These are phyloP conservation scores for Hippocampus barbouri DNA, from an alignment of 2,113 vertebrate species.

Conservation along the genomic window DNA sequence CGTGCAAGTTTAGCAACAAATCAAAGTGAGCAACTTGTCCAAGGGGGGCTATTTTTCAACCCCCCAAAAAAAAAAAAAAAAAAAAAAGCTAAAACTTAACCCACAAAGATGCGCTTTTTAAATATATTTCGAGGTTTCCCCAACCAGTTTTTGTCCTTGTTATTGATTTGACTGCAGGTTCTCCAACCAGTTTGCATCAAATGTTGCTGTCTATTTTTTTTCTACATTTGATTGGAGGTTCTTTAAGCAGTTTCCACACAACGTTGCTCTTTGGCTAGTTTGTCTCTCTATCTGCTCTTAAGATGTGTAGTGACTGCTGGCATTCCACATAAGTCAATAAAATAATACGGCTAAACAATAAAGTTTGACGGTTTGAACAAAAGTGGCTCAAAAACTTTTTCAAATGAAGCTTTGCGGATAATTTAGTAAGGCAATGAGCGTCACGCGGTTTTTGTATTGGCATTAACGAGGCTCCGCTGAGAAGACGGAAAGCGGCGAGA, in stretches of 20 bases:
- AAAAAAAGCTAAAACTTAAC: neutral
- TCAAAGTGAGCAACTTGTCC: neutral
- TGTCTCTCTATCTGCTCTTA: too few species aligned
- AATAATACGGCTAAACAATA: neutral
- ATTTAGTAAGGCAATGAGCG: neutral
- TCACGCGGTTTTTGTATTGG: neutral
- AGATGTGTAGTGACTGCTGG: neutral
- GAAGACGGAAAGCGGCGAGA: slow-evolving; percentile 1
- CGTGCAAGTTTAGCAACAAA: neutral
- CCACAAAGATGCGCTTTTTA: neutral
- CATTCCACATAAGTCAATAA: neutral
- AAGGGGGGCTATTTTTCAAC: neutral
- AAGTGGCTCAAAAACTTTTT: neutral
- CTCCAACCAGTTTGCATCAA: too few species aligned
- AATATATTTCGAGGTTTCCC: too few species aligned
- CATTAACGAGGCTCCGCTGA: slow-evolving; percentile 1
- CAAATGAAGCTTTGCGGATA: neutral
- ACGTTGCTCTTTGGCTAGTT: too few species aligned
- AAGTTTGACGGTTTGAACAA: neutral
- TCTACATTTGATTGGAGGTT: too few species aligned
- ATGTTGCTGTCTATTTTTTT: too few species aligned
- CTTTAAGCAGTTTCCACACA: too few species aligned
- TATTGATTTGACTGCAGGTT: too few species aligned
- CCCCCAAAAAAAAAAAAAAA: neutral
- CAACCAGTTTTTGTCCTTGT: too few species aligned